Evolutionary conservation across 2,797 vertebrate species (phyloP).

Genomic region (Girardinus metallicus): DNA sequence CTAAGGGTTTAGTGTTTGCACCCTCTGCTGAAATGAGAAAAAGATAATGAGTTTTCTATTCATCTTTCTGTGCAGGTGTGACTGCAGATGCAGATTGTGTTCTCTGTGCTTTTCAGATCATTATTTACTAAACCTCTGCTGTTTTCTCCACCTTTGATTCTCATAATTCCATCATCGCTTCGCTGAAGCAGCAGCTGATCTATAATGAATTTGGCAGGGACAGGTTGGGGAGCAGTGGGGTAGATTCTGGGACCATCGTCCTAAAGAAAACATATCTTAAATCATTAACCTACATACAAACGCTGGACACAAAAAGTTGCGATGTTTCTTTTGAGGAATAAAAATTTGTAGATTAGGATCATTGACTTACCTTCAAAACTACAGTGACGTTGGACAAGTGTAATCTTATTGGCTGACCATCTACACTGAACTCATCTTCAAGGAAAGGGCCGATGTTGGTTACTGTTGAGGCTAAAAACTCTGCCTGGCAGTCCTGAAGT

Average conservation of each 20-base stretch:
- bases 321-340: background rate
- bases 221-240: constrained; percentile 88
- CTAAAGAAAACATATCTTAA: constrained; percentile 64
- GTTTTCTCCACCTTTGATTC: constrained; percentile 82
- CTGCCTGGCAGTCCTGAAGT: constrained; percentile 79
- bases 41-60: constrained; percentile 45
- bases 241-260: constrained; percentile 91
- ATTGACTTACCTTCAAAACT: constrained; percentile 84
- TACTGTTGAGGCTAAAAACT: constrained; percentile 88
- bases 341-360: background rate
- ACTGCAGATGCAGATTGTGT: constrained; percentile 10
- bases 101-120: constrained; percentile 21
- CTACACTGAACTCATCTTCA: constrained; percentile 90
- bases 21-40: constrained; percentile 45
- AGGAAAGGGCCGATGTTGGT: constrained; percentile 90
- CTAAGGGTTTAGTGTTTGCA: constrained; percentile 25
- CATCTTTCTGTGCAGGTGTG: constrained; percentile 19
- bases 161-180: constrained; percentile 87
- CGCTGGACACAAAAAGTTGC: background rate
- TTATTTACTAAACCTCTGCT: background rate
- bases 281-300: background rate
- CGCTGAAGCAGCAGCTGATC: constrained; percentile 87
- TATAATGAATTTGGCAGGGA: constrained; percentile 86
- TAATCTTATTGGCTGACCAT: constrained; percentile 89
- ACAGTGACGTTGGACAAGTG: constrained; percentile 85